These are phyloP conservation scores for Thaleichthys pacificus DNA, from an alignment of 2,797 vertebrate genomes.

Conservation along the genomic window DNA sequence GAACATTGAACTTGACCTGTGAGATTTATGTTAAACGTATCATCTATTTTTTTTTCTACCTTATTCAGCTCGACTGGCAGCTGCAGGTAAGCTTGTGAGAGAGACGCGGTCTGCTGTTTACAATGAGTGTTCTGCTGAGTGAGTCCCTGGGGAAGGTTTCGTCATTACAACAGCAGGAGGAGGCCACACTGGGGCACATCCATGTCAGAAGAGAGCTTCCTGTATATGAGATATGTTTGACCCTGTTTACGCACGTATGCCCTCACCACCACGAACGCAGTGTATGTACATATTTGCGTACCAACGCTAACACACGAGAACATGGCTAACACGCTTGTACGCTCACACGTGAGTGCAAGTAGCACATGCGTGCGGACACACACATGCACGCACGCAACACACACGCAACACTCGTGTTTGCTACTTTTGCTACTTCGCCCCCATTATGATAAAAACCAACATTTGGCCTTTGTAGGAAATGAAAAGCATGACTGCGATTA, in stretches of 20 bases:
- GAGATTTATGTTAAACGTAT: not conserved
- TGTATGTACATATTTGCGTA: too few species aligned
- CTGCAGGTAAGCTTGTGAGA: too few species aligned
- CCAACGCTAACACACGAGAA: too few species aligned
- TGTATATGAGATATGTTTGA: too few species aligned
- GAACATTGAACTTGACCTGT: not conserved
- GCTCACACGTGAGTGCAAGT: not conserved
- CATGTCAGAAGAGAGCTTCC: too few species aligned
- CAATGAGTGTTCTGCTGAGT: too few species aligned
- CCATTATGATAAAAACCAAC: constrained; percentile 13
- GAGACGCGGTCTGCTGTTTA: too few species aligned
- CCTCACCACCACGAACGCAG: not conserved
- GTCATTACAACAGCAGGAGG: not conserved
- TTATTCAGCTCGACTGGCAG: too few species aligned
- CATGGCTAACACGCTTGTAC: not conserved
- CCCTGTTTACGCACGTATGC: too few species aligned
- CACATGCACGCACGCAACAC: not conserved
- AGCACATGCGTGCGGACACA: not conserved
- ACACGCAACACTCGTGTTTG: not conserved
- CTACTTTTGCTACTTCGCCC: not conserved
- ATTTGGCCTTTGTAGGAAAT: constrained; percentile 2
- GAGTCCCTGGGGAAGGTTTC: too few species aligned
- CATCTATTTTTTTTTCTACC: too few species aligned
- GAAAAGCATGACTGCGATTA: constrained; percentile 4
- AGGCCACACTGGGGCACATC: not conserved